Evolutionary conservation across 1,140 invertebrate genomes (phyloP).

Genomic region (Drosophila obscura): DNA sequence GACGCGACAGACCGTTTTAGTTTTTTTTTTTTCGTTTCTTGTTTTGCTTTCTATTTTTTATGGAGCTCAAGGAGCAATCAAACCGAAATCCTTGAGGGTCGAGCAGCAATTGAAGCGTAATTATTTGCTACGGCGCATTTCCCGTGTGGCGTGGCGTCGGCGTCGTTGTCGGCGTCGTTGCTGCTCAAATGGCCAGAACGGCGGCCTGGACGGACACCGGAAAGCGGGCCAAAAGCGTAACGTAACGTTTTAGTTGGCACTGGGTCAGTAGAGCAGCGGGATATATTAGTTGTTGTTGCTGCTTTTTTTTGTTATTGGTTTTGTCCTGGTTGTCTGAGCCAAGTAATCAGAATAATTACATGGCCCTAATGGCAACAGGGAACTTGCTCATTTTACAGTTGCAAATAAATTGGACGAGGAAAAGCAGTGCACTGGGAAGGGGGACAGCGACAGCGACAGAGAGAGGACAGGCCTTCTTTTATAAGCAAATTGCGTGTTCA

Average conservation of each 20-base stretch:
- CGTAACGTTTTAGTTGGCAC: slow-evolving; percentile 54
- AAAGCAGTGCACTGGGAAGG: slow-evolving; percentile 1
- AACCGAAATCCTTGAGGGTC: slow-evolving; percentile 60
- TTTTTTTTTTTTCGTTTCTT: slow-evolving; percentile 2
- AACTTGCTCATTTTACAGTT: slow-evolving; percentile 54
- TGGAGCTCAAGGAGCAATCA: slow-evolving; percentile 57
- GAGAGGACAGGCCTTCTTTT: slow-evolving; percentile 1
- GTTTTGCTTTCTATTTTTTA: slow-evolving; percentile 16
- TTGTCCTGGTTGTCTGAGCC: slow-evolving; percentile 41
- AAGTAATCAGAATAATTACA: slow-evolving; percentile 81
- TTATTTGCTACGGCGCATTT: slow-evolving; percentile 79
- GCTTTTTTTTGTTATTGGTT: slow-evolving; percentile 37
- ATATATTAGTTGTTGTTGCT: slow-evolving; percentile 35
- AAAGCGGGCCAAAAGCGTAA: background rate
- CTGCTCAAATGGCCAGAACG: slow-evolving; percentile 58
- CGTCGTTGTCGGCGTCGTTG: background rate
- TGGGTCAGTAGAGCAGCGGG: slow-evolving; percentile 76
- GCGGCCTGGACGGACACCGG: slow-evolving; percentile 4
- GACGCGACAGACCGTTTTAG: slow-evolving; percentile 10
- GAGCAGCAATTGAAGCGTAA: slow-evolving; percentile 76
- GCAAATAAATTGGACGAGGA: slow-evolving; percentile 15
- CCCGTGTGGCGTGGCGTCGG: slow-evolving; percentile 54
- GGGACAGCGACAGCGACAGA: too few relatives aligned
- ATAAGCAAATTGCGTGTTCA: too few relatives aligned
- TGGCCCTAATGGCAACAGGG: slow-evolving; percentile 61